phyloP scores from a whole-genome alignment of 2,797 vertebrate genomes.

The Cossypha heuglini region DNA sequence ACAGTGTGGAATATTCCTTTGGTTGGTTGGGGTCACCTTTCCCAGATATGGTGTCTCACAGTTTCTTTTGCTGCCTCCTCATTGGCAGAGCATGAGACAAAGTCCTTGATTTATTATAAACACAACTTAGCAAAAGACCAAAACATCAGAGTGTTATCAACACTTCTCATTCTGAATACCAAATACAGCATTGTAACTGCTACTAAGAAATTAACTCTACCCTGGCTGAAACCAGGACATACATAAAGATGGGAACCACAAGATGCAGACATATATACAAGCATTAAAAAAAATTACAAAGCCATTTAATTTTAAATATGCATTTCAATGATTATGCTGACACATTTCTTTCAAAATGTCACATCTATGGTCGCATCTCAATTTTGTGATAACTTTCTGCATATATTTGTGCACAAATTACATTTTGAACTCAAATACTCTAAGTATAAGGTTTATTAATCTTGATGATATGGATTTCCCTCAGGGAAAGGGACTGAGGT shows the following conservation, averaged over 20 bases:
- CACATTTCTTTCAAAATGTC: background rate
- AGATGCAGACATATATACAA: background rate
- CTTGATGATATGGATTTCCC: background rate
- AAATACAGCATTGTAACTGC: background rate
- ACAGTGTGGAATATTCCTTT: background rate
- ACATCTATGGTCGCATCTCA: background rate
- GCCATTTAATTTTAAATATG: background rate
- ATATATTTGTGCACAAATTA: background rate
- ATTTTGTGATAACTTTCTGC: background rate
- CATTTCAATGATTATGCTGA: background rate
- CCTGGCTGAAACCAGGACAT: background rate
- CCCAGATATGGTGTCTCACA: background rate
- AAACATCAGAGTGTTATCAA: background rate
- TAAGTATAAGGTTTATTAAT: background rate
- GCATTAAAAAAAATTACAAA: background rate
- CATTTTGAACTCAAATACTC: background rate
- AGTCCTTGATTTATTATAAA: background rate
- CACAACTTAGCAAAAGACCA: background rate
- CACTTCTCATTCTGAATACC: background rate
- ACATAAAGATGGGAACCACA: background rate
- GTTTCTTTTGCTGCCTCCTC: background rate
- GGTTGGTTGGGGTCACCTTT: background rate
- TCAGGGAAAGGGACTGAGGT: background rate
- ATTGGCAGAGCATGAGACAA: background rate
- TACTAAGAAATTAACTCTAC: background rate